Base-by-base conservation (phyloP, 1,140 invertebrate species). In the Drosophila mauritiana region DNA sequence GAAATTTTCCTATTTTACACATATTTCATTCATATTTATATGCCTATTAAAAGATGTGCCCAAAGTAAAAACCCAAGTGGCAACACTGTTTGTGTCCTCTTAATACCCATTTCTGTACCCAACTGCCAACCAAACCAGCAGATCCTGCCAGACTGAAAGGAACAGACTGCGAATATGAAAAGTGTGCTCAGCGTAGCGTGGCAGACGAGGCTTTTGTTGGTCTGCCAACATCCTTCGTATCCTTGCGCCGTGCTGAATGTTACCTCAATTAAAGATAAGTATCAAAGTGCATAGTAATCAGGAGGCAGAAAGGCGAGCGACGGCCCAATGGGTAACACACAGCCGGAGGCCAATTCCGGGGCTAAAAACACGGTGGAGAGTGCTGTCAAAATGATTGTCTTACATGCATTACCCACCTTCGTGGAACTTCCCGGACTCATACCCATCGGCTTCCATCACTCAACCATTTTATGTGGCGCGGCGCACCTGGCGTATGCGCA, bases 211-310 rank as follows among this genome's bases (percentile, higher is more conserved):
- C 57, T 72, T 72, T 70, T 81, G 76, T 73, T 59, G 42, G 42
- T 27, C 54, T 31, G 49, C 48, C 39, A 7, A 8, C 15, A 17
- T 17, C 34, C 43, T 54, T n/a, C 56, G 72, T 54, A 39, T 54
- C 61, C 54, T 56, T 46, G 59, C 34, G 36, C 49, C 52, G 49
- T 73, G 70, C 58, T 82, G 83, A 88, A 79, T 73, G 79, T 68
- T 88, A 73, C 83, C 84, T 83, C 83, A 88, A 88, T 88, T 88
- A 88, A 88, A 88, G 83, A 88, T 88, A 89, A 88, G 83, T 88
- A 88, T 88, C 84, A 88, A 89, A 88, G 83, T 88, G 83, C 83
- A 88, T 88, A 89, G 86, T 88, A 88, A 88, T 89, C 83, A 88
- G 81, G 78, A 89, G 67, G 72, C 83, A 89, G 72, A 72, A 84